Conservation (phyloP, 2,797 vertebrate species). For the Coilia nasus region DNA sequence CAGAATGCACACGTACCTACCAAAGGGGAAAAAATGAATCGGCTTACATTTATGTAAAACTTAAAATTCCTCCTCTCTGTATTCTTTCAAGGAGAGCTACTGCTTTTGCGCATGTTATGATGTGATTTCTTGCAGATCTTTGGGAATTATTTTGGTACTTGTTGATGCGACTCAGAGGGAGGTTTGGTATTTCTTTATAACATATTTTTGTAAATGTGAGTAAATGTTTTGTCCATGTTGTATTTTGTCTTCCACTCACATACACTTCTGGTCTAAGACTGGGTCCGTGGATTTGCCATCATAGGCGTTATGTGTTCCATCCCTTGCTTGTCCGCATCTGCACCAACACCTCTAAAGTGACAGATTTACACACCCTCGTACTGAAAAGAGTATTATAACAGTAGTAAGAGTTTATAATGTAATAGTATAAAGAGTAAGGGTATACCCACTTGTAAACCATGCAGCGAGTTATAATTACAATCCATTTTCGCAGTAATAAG, state of each 20-base stretch:
- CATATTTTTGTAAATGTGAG: not conserved
- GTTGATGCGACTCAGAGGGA: not conserved
- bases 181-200: no score
- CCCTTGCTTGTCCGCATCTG: no score
- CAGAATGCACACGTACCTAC: not conserved
- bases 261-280: not conserved
- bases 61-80: not conserved
- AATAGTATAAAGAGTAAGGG: no score
- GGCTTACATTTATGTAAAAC: not conserved
- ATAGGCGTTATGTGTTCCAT: no score
- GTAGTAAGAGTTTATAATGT: no score
- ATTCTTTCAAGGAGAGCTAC: not conserved
- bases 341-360: no score
- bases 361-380: no score
- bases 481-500: no score
- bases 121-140: not conserved
- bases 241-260: not conserved
- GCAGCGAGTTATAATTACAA: no score
- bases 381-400: no score
- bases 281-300: no score
- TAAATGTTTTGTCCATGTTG: not conserved
- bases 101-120: not conserved
- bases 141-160: not conserved
- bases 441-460: no score
- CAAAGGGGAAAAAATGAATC: not conserved